Base-by-base conservation (phyloP, 2,113 vertebrate species). In the Pleuronectes platessa region DNA sequence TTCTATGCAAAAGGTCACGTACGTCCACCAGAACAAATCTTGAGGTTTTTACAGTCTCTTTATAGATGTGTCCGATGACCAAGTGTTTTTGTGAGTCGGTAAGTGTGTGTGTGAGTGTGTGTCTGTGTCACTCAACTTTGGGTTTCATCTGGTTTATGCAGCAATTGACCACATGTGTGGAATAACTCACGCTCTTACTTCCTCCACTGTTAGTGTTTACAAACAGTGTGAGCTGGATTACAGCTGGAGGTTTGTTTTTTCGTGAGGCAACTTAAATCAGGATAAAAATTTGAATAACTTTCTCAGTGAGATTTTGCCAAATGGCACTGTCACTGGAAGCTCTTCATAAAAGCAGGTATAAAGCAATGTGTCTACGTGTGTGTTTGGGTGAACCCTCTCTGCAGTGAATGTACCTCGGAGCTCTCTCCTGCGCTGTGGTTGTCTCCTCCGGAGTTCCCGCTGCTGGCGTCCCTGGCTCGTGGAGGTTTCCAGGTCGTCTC, bases 401-500 rank as follows among this genome's bases (percentile, higher is more conserved):
- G 11, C 40, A 42, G 40, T 13, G 11, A 42, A 42, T 1, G 12
- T 45, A 97, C 95, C 96, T 98, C 96, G 0, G 79, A 70, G 81
- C 93, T 95, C 27, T 96, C 96, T 75, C 93, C 94, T 20, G 94
- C 76, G 82, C 86, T 94, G 55, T 94, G 88, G 78, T 90, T 83
- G 45, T 97, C 96, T 74, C 93, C 95, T 82, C 94, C 76, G 40
- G 53, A 72, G 71, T 67, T 80, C 7, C 86, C 82, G 60, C 72
- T 93, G 92, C 90, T 94, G 72, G 93, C 26, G 69, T 97, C 97
- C 61, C 93, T 90, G 83, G 94, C 94, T 2, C 97, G 95, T 0
- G 97, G 98, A 0, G 97, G 97, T 76, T 99, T 99, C 97, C 97
- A 99, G 23, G 96, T 98, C 83, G 95, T 94, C 61, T 99, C 98